A percentile compares a stretch with the other conserved stretches of the same genome.
Conservation (phyloP, 1,140 invertebrate species). For the Eurosta solidaginis region DNA sequence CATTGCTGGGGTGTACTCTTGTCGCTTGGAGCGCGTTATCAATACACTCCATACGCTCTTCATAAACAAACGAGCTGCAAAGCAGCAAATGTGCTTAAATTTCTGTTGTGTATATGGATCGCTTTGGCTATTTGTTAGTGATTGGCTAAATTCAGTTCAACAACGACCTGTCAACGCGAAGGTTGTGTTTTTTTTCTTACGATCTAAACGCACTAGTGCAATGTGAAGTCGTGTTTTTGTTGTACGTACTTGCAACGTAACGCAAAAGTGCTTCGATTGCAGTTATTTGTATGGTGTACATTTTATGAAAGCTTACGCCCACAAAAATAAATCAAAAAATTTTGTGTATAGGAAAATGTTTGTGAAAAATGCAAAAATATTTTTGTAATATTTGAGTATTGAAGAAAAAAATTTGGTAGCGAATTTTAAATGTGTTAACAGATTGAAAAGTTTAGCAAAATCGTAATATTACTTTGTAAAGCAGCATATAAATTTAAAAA, state of each 20-base stretch:
- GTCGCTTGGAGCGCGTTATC: neutral
- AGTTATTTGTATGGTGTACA: neutral
- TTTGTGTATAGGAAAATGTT: no score
- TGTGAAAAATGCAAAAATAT: no score
- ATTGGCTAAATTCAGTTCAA: neutral
- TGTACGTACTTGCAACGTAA: neutral
- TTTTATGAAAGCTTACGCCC: no score
- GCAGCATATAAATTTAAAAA: no score
- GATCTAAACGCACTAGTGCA: neutral
- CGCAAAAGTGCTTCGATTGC: neutral
- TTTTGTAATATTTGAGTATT: no score
- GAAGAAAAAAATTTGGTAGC: no score
- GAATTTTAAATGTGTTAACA: no score
- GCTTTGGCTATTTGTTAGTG: neutral
- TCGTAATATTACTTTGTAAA: no score
- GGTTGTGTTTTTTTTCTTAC: constrained; percentile 6
- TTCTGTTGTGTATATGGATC: neutral
- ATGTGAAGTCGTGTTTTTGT: neutral
- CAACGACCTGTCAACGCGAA: neutral
- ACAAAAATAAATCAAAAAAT: no score
- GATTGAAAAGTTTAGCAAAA: no score
- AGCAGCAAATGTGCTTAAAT: neutral
- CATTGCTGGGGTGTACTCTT: neutral
- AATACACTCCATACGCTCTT: constrained; percentile 1
- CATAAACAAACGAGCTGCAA: neutral